phyloP scores from a whole-genome alignment of 2,888 invertebrate genomes.

The Tigriopus californicus region DNA sequence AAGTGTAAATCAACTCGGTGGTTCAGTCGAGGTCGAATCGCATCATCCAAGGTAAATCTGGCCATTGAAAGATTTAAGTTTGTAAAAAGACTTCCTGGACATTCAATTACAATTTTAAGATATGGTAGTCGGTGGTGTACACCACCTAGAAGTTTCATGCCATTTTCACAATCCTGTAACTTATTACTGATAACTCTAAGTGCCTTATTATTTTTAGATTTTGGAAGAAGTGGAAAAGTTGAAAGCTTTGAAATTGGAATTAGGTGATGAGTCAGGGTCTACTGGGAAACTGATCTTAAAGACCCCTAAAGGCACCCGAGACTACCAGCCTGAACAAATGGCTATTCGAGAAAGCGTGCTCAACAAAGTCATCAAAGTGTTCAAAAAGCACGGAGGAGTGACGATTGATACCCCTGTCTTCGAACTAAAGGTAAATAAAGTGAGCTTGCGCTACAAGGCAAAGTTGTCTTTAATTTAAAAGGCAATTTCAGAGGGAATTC shows the following conservation, averaged over 20 bases:
- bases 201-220: constrained; percentile 38
- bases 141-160: too few species aligned
- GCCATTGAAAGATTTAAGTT: too few species aligned
- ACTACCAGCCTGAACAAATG: constrained; percentile 90
- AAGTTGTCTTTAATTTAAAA: neutral
- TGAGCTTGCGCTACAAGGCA: neutral
- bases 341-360: constrained; percentile 63
- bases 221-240: constrained; percentile 64
- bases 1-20: too few species aligned
- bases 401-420: constrained; percentile 97
- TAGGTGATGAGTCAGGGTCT: constrained; percentile 36
- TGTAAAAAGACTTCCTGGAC: too few species aligned
- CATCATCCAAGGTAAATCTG: too few species aligned
- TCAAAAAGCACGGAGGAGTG: constrained; percentile 91
- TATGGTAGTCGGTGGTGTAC: too few species aligned
- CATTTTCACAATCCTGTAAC: too few species aligned
- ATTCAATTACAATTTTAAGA: too few species aligned
- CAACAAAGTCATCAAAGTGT: constrained; percentile 64
- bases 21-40: too few species aligned
- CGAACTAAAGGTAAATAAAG: constrained; percentile 60
- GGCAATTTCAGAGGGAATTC: too few species aligned
- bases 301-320: constrained; percentile 50
- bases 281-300: constrained; percentile 23
- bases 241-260: constrained; percentile 53
- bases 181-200: too few species aligned